These are phyloP conservation scores for Perca fluviatilis DNA, from an alignment of 2,113 vertebrate genomes.

Conservation along the genomic window DNA sequence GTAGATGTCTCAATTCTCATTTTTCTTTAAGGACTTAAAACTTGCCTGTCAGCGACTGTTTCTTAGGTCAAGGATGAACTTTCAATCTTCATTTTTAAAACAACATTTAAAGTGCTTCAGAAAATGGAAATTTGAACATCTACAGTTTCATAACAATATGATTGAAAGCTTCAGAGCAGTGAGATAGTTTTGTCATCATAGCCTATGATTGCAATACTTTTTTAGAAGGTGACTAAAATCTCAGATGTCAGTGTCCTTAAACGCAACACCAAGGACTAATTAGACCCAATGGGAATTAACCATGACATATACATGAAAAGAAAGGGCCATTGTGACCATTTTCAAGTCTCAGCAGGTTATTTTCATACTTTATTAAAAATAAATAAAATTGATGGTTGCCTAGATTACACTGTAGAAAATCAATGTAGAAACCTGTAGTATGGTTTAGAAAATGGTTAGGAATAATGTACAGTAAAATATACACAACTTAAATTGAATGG, in stretches of 20 bases:
- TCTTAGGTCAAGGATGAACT: no score
- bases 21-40: neutral
- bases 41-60: no score
- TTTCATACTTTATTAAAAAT: neutral
- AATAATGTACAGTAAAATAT: constrained; percentile 51
- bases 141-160: neutral
- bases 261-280: constrained; percentile 4
- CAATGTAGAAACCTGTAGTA: constrained; percentile 1
- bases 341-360: constrained; percentile 13
- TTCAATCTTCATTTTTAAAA: neutral
- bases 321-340: neutral
- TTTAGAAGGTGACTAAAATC: constrained; percentile 18
- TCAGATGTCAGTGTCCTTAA: constrained; percentile 46
- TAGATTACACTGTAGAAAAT: neutral
- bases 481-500: constrained; percentile 35
- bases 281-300: neutral
- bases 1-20: no score
- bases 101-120: neutral
- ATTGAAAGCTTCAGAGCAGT: neutral
- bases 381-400: constrained; percentile 6
- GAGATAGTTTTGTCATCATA: neutral
- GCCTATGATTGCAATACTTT: neutral
- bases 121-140: constrained; percentile 8
- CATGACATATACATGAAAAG: neutral
- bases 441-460: constrained; percentile 8